phyloP scores from a whole-genome alignment of 1,140 invertebrate species.

The Halesus radiatus region DNA sequence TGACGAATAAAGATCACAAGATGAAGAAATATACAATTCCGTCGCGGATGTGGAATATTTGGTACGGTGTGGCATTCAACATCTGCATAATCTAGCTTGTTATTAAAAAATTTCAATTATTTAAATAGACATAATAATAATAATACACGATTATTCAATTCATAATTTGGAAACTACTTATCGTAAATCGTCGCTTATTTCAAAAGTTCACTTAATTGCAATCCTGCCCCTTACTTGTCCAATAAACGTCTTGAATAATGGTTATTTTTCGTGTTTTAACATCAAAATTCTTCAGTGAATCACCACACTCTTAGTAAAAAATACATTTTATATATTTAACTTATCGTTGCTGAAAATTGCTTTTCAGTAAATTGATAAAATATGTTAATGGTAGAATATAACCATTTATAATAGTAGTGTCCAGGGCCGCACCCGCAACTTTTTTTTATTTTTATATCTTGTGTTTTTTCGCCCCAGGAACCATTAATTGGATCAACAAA shows the following conservation, averaged over 20 bases:
- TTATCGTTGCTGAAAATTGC: background rate
- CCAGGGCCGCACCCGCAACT: too few species aligned
- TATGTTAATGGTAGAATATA: background rate
- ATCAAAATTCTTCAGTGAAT: background rate
- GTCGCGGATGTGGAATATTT: background rate
- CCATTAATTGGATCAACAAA: too few species aligned
- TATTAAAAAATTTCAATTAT: conserved; percentile 7
- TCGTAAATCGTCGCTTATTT: conserved; percentile 11
- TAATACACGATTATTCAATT: background rate
- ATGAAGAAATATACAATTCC: background rate
- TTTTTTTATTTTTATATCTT: too few species aligned
- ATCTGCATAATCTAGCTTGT: background rate
- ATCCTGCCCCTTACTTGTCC: background rate
- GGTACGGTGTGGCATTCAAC: too few species aligned
- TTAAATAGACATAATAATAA: background rate
- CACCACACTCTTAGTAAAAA: background rate
- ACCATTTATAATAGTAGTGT: too few species aligned
- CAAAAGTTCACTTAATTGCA: background rate
- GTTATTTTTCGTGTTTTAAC: too few species aligned
- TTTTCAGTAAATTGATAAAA: background rate
- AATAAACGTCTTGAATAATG: too few species aligned
- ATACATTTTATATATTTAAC: background rate
- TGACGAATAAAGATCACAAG: too few species aligned
- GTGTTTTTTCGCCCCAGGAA: too few species aligned
- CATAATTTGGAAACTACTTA: background rate